Conservation (phyloP, 1,140 invertebrate species). For the Panagrolaimus sp. region DNA sequence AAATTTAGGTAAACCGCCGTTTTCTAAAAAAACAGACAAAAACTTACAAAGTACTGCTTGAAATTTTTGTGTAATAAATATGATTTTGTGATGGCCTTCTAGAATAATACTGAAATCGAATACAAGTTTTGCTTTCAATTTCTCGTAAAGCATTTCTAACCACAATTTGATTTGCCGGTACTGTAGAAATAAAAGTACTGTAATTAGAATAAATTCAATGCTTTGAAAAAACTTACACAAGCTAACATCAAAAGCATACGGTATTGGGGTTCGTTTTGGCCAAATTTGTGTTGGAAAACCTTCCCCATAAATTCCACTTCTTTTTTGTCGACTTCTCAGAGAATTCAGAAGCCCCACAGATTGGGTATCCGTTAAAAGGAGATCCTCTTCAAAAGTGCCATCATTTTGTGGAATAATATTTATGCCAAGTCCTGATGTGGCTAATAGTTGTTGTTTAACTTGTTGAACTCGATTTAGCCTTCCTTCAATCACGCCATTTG, state of each 20-base stretch:
- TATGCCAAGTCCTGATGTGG: not conserved
- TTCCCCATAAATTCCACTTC: conserved; percentile 16
- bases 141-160: conserved; percentile 30
- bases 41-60: conserved; percentile 48
- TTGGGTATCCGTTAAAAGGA: conserved; percentile 45
- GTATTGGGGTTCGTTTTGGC: conserved; percentile 36
- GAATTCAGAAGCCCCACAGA: conserved; percentile 31
- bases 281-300: conserved; percentile 43
- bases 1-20: not conserved
- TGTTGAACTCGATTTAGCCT: not conserved
- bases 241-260: conserved; percentile 39
- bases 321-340: not conserved
- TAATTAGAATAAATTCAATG: not conserved
- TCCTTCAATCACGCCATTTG: not conserved
- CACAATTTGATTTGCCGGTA: conserved; percentile 31
- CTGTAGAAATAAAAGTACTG: conserved; percentile 22
- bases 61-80: conserved; percentile 48
- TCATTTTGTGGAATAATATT: conserved; percentile 36
- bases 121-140: conserved; percentile 40
- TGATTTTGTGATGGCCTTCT: conserved; percentile 34
- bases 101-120: conserved; percentile 37
- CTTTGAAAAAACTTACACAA: conserved; percentile 25
- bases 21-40: not conserved
- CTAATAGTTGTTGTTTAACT: not conserved
- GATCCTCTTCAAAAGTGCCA: conserved; percentile 47